phyloP scores from a whole-genome alignment of 2,888 invertebrate genomes.

The Plebejus argus region DNA sequence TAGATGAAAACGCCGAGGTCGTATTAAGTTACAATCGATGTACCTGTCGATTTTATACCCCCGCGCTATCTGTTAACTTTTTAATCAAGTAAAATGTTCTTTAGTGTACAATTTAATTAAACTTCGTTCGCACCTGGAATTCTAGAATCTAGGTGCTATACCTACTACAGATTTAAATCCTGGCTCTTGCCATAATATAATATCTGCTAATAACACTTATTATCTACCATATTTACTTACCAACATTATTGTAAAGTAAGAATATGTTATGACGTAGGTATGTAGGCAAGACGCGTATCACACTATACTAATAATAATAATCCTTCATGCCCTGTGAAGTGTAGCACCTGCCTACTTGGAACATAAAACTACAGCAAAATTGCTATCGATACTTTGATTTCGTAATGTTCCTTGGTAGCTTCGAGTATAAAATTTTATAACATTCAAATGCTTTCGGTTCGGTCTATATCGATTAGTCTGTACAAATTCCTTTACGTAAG shows the following conservation, averaged over 20 bases:
- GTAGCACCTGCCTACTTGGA: background rate
- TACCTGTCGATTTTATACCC: slow-evolving; percentile 27
- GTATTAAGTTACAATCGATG: slow-evolving; percentile 25
- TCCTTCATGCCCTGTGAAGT: background rate
- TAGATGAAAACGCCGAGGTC: slow-evolving; percentile 14
- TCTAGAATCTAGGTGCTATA: background rate
- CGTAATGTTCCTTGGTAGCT: background rate
- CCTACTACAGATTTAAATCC: background rate
- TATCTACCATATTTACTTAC: background rate
- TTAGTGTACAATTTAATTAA: background rate
- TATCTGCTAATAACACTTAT: background rate
- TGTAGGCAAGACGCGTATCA: background rate
- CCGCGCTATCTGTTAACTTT: slow-evolving; percentile 5
- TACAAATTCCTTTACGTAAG: slow-evolving; percentile 44
- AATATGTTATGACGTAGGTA: background rate
- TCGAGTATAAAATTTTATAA: background rate
- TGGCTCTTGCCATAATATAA: background rate
- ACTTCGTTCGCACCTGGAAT: background rate
- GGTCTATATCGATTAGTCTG: slow-evolving; percentile 9
- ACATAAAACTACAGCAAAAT: background rate
- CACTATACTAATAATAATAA: background rate
- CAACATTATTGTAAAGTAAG: background rate
- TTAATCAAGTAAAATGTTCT: slow-evolving; percentile 13
- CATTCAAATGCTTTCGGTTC: background rate
- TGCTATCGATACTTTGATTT: background rate